Percentiles rank a stretch among this genome's conserved stretches.
Conservation (phyloP, 2,797 vertebrate species). For the Bovichtus diacanthus region DNA sequence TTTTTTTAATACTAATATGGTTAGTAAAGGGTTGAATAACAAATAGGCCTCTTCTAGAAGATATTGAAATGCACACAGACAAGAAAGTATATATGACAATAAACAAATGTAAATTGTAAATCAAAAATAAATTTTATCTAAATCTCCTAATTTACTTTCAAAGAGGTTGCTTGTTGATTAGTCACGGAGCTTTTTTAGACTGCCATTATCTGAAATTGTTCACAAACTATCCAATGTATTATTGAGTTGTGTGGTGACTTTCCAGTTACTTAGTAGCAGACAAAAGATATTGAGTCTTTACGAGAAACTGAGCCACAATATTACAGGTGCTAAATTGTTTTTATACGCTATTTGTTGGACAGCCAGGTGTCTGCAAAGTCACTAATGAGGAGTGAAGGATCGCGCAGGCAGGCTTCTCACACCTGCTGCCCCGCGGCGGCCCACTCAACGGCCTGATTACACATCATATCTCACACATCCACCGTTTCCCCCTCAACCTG, state of each 20-base stretch:
- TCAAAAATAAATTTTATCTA: too few relatives aligned
- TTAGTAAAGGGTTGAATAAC: not conserved
- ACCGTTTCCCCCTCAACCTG: slow-evolving; percentile 27
- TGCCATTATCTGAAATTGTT: too few relatives aligned
- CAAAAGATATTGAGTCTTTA: not conserved
- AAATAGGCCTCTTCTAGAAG: not conserved
- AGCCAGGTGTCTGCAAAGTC: slow-evolving; percentile 64
- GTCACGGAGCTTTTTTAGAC: too few relatives aligned
- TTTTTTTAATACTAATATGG: not conserved
- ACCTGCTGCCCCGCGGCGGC: slow-evolving; percentile 69
- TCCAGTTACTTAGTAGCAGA: not conserved
- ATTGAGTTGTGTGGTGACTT: slow-evolving; percentile 28
- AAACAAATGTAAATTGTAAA: not conserved
- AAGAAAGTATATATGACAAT: not conserved
- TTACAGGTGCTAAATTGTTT: slow-evolving; percentile 13
- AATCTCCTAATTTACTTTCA: too few relatives aligned
- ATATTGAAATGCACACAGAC: slow-evolving; percentile 11
- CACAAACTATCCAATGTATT: slow-evolving; percentile 42
- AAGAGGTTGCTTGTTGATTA: too few relatives aligned
- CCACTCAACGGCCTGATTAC: slow-evolving; percentile 56
- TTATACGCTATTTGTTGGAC: slow-evolving; percentile 29
- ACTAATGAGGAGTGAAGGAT: slow-evolving; percentile 72
- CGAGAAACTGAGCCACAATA: slow-evolving; percentile 4
- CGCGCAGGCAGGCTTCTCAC: slow-evolving; percentile 61
- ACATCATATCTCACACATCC: slow-evolving; percentile 44